Conservation (phyloP, 1,140 invertebrate species). For the Amphibalanus amphitrite region DNA sequence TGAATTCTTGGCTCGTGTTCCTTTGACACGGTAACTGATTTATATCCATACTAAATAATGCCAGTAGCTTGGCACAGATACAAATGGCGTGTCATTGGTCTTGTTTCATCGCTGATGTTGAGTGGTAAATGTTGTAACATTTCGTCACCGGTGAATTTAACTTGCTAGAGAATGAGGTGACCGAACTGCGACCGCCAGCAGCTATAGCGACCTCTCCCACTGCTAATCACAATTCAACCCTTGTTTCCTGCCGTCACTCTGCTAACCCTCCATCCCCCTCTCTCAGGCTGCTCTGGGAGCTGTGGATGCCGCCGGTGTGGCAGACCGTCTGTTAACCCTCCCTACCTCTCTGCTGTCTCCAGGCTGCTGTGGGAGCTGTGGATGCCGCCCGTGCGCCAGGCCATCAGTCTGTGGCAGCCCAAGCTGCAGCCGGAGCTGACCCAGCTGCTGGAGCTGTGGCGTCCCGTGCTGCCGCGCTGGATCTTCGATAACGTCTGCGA, state of each 20-base stretch:
- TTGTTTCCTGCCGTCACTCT: not conserved
- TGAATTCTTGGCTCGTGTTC: no score
- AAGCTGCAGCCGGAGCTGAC: conserved; percentile 53
- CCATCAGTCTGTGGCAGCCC: conserved; percentile 45
- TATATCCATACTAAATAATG: no score
- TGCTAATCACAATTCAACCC: not conserved
- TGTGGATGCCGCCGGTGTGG: conserved; percentile 67
- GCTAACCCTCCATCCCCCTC: no score
- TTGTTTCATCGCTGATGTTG: no score
- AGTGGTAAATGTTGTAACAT: no score
- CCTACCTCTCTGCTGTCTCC: no score
- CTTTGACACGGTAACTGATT: no score
- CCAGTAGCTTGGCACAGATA: no score
- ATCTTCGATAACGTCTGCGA: conserved; percentile 64
- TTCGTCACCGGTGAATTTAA: no score
- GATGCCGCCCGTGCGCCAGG: conserved; percentile 46
- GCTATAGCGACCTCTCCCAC: not conserved
- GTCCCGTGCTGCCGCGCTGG: conserved; percentile 58
- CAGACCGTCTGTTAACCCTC: conserved; percentile 26
- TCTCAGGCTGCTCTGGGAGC: conserved; percentile 61
- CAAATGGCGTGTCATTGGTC: no score
- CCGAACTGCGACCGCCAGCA: not conserved
- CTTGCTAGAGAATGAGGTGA: no score
- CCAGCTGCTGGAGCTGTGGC: conserved; percentile 62
- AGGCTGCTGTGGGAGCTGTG: conserved; percentile 73